Evolutionary conservation across 2,113 vertebrate genomes (phyloP), one percentile per base, ranked within the genome.

Genomic region (Leuciscus idus): DNA sequence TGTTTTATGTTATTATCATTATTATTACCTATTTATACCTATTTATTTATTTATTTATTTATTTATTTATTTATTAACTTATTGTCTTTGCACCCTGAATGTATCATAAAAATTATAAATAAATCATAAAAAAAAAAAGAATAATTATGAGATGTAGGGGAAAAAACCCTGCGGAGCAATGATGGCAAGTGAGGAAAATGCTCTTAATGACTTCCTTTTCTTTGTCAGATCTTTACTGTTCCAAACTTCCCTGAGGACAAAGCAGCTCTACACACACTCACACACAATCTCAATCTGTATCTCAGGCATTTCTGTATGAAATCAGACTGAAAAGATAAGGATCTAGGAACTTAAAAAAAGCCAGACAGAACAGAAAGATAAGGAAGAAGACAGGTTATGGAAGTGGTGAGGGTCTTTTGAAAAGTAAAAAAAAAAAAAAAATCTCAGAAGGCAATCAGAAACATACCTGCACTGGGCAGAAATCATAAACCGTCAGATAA

Each of bases 201-300:
- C 46, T 50, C 59, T 26, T 88, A 88, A 83, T 88, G 84, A 55
- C 52, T 83, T 85, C 84, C 79, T 83, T 66, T 78, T 33, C 30
- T 21, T 36, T 55, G 64, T 52, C 19, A 83, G 81, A 83, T 83
- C 43, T 82, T 83, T 72, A 83, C 28, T 13, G 26, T 72, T 72
- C 8, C 11, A 36, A 83, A 55, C 10, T 28, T 70, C 19, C 43
- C 26, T 52, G 39, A 68, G 43, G 46, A 82, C 62, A 52, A 68
- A n/a, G 3, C 28, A 15, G 11, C 26, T 15, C 21, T 1, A 48
- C 13, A 52, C 1, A 52, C 50, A 48, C 46, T 3, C 46, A 46
- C 10, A 46, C 68, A 43, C 50, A 46, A 30, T 83, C 36, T 36
- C 50, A 62, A 12, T 26, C 39, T 12, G 2, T 12, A 48, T 36